Evolutionary conservation across 1,140 invertebrate species (phyloP), one percentile per base, ranked within the genome.

Genomic region (Heliothis virescens): DNA sequence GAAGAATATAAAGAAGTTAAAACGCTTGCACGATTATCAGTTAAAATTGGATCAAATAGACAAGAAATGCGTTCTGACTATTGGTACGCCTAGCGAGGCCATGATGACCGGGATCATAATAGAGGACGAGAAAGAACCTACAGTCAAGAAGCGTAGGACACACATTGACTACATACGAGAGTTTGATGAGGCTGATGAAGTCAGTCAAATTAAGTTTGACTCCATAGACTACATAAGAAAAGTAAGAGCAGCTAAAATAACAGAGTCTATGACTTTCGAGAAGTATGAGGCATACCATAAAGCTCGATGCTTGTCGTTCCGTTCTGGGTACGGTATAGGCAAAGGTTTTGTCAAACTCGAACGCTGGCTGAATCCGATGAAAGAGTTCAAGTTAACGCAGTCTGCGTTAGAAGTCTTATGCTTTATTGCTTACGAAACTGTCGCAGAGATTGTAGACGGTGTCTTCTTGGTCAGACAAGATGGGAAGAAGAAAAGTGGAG

Each of bases 371-470:
- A 95, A 95, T 82, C 95, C 95, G 4, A 91, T 87, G 52, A 94
- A 94, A 79, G 92, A 95, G 76, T 82, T 95, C 15, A 95, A 92
- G 73, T 90, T 95, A 71, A 91, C 88, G 12, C 50, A 84, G 5
- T 85, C 87, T 62, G 96, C 96, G 2, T 83, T 96, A 75, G 96
- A 97, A 90, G 95, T 97, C 3, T 85, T 97, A 52, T 95, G 95
- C 80, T 97, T 97, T 87, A 92, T 97, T 80, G 96, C 96, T 4
- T 97, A 97, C 93, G 96, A 97, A 88, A 97, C 96, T 18, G 96
- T 97, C 3, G 97, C 96, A 26, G 96, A 97, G 88, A 95, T 97
- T 77, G 95, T 96, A 50, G 97, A 97, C 91, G 95, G 96, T 79
- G 96, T 96, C 13, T 95, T 97, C 73, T 83, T 97, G 63, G 95